A percentile compares a stretch with the other conserved stretches of the same genome.
phyloP scores from a whole-genome alignment of 2,888 invertebrate genomes.

The Brenthis daphne region DNA sequence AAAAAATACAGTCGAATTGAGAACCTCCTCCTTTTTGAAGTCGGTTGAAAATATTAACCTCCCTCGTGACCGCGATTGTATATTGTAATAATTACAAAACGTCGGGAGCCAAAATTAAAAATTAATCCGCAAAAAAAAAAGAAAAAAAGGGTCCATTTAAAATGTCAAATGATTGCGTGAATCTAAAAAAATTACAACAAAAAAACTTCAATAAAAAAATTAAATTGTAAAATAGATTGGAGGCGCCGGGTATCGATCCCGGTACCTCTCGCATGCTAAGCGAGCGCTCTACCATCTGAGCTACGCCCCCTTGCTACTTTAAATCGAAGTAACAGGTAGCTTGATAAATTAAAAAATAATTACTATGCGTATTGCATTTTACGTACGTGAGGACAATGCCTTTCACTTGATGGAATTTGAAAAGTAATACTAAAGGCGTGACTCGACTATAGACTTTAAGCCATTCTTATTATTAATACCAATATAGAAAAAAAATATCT shows the following conservation, averaged over 20 bases:
- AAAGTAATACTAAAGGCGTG: neutral
- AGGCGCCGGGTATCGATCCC: conserved; percentile 73
- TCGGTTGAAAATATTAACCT: too few species aligned
- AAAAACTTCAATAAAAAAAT: neutral
- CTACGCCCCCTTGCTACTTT: conserved; percentile 76
- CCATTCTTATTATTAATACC: too few species aligned
- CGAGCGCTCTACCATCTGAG: conserved; percentile 83
- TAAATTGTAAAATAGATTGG: neutral
- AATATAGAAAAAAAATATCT: too few species aligned
- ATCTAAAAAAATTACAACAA: neutral
- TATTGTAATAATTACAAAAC: too few species aligned
- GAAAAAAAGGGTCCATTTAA: too few species aligned
- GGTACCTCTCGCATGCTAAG: conserved; percentile 83
- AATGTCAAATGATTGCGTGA: too few species aligned
- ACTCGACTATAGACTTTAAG: neutral
- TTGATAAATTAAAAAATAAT: neutral
- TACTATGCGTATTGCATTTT: conserved; percentile 7
- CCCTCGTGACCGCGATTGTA: too few species aligned
- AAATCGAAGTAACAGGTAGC: neutral
- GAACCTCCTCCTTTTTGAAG: too few species aligned
- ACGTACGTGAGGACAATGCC: conserved; percentile 3
- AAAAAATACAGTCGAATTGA: too few species aligned
- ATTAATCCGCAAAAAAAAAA: too few species aligned
- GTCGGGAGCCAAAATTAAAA: too few species aligned
- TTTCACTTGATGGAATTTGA: conserved; percentile 9